A percentile compares a stretch with the other conserved stretches of the same genome.
Conservation (phyloP, 1,140 invertebrate genomes). For the Lutraria rhynchaena region DNA sequence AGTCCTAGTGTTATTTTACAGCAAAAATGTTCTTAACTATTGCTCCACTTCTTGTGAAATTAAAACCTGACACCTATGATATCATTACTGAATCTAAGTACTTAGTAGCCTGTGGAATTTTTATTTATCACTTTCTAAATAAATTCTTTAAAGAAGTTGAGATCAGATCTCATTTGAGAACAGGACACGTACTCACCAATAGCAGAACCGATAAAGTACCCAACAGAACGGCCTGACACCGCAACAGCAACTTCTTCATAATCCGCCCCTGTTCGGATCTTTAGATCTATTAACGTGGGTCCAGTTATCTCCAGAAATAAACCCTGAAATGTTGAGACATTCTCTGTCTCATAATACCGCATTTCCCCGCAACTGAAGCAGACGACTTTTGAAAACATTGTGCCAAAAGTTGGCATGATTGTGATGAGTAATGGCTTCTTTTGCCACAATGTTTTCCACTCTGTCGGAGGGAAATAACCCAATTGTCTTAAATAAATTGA, state of each 20-base stretch:
- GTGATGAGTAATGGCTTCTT: neutral
- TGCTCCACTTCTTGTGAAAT: no score
- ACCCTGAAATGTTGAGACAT: slow-evolving; percentile 52
- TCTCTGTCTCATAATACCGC: neutral
- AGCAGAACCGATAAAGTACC: slow-evolving; percentile 65
- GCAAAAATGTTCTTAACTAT: no score
- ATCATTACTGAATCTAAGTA: no score
- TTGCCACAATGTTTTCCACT: neutral
- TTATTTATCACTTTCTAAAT: no score
- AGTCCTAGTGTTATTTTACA: no score
- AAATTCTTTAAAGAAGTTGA: no score
- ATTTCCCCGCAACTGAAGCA: neutral
- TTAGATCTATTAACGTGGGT: slow-evolving; percentile 65
- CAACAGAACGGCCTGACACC: slow-evolving; percentile 62
- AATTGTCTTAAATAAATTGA: no score
- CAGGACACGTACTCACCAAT: no score
- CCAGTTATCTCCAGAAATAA: slow-evolving; percentile 65
- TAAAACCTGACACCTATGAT: no score
- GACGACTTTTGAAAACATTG: neutral
- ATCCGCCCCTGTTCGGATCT: slow-evolving; percentile 51
- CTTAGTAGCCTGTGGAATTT: no score
- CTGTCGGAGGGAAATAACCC: neutral
- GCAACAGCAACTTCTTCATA: slow-evolving; percentile 64
- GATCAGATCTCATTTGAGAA: no score
- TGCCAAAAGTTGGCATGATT: neutral